Conservation (phyloP, 2,888 invertebrate species). For the Dryomyza anilis region DNA sequence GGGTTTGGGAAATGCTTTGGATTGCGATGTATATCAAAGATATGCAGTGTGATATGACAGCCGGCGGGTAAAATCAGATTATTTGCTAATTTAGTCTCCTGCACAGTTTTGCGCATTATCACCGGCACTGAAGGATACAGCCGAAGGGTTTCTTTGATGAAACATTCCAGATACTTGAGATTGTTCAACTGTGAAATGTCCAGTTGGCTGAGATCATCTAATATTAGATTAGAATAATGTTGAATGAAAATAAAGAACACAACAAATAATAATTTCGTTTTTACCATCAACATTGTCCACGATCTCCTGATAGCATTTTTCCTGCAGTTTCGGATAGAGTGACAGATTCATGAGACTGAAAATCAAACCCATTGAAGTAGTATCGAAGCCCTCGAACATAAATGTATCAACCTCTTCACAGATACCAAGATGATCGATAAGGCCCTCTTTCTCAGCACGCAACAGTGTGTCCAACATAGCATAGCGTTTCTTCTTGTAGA, state of each 20-base stretch:
- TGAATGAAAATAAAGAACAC: not conserved
- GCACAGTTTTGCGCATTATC: constrained; percentile 63
- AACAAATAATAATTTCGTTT: no score
- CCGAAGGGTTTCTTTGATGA: constrained; percentile 69
- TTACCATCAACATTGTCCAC: constrained; percentile 44
- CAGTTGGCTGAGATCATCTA: constrained; percentile 38
- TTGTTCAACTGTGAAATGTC: constrained; percentile 39
- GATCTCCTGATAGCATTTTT: constrained; percentile 48
- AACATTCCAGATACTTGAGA: constrained; percentile 64
- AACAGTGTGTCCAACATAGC: constrained; percentile 50
- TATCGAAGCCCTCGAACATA: constrained; percentile 60
- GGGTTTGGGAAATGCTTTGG: constrained; percentile 47
- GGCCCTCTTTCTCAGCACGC: constrained; percentile 43
- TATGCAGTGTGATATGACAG: constrained; percentile 42
- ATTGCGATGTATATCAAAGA: constrained; percentile 50
- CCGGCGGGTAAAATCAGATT: constrained; percentile 47
- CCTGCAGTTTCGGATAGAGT: constrained; percentile 44
- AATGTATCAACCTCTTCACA: constrained; percentile 75
- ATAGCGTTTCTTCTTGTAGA: constrained; percentile 45
- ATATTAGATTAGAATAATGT: no score
- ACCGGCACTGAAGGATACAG: constrained; percentile 70
- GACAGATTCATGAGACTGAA: constrained; percentile 50
- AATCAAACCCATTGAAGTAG: constrained; percentile 48
- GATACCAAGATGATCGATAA: constrained; percentile 61
- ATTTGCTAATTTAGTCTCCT: constrained; percentile 48